Base-by-base conservation (phyloP, 2,113 vertebrate species). In the Sylvia atricapilla region DNA sequence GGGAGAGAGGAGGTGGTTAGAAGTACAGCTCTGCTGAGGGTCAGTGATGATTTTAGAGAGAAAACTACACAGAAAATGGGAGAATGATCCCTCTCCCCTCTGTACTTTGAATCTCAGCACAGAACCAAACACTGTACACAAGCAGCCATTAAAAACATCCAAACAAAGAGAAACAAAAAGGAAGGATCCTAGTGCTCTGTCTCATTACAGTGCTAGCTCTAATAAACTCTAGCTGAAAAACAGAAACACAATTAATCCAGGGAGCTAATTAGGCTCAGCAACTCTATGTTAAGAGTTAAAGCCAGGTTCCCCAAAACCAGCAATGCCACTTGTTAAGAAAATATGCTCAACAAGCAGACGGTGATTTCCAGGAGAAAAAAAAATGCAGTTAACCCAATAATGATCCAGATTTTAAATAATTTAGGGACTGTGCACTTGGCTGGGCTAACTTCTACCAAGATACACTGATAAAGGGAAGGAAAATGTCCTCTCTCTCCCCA, bases 251-350 rank as follows among this genome's bases (percentile, higher is more conserved):
- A 11, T 90, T 95, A 94, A 96, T 92, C 55, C 79, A 76, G 41
- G 78, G 74, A 95, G 49, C 50, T 86, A 95, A 96, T 93, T 92
- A 95, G 84, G 70, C 62, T 94, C 83, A 74, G 83, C 56, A 91
- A 89, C 39, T 73, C 66, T 49, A 33, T 77, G 24, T n/a, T 90
- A 77, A 77, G 23, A 90, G 58, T 62, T 79, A 79, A 87, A 68
- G 76, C 75, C 78, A 46, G 33, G 52, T 87, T 74, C 35, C n/a
- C 47, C 50, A 16, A 90, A 75, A 85, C 4, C 20, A 75, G 30
- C 44, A 90, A 35, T 6, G 21, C 18, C 58, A 72, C 63, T 90
- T 41, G 3, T 59, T 52, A 77, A 87, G 72, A 76, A 94, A 84
- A 64, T 3, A 2, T n/a, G 52, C 1, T 3, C 31, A 81, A 15